Conservation (phyloP, 2,113 vertebrate species). For the Electrona antarctica region DNA sequence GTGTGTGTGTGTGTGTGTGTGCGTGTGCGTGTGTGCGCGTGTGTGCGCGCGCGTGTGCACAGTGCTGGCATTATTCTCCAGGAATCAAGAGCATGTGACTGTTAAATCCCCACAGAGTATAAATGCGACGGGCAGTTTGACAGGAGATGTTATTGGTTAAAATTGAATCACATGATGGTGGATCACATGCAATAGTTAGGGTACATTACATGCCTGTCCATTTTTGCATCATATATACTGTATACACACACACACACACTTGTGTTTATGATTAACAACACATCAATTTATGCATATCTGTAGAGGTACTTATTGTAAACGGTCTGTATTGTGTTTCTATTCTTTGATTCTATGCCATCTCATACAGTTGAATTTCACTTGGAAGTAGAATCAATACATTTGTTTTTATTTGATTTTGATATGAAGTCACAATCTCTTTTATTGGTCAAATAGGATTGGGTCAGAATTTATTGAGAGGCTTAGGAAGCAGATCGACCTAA, state of each 20-base stretch:
- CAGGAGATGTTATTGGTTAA: constrained; percentile 56
- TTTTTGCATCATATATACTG: background rate
- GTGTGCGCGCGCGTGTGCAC: too few relatives aligned
- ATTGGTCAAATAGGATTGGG: background rate
- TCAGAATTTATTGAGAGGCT: too few relatives aligned
- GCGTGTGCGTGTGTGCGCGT: background rate
- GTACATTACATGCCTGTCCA: constrained; percentile 14
- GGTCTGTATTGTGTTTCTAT: background rate
- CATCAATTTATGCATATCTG: too few relatives aligned
- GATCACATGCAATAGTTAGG: constrained; percentile 50
- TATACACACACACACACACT: too few relatives aligned
- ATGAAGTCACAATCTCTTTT: background rate
- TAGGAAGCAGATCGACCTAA: too few relatives aligned
- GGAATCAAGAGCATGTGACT: constrained; percentile 71
- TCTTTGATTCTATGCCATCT: background rate
- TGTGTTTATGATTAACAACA: too few relatives aligned
- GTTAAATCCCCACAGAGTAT: constrained; percentile 27
- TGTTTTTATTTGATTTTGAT: background rate
- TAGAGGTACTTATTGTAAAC: too few relatives aligned
- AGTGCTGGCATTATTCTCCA: constrained; percentile 61
- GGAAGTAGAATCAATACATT: background rate
- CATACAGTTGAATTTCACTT: background rate
- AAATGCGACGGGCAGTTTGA: constrained; percentile 43
- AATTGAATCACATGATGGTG: constrained; percentile 71
- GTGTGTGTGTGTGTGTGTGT: constrained; percentile 16